phyloP scores from a whole-genome alignment of 2,113 vertebrate genomes.

The Osmerus eperlanus region DNA sequence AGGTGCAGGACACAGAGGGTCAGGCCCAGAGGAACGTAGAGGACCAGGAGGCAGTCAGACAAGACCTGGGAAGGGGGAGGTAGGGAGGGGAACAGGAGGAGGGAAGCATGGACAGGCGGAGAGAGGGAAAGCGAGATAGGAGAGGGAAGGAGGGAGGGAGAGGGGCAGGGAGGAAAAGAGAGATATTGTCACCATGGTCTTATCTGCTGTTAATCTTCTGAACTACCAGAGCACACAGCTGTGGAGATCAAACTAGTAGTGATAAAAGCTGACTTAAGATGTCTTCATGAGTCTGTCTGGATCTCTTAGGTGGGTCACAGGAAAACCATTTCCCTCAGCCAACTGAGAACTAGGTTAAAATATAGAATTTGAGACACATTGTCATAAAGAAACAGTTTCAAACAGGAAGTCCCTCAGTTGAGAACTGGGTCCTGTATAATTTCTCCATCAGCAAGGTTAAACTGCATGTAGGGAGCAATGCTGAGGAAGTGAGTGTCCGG shows the following conservation, averaged over 20 bases:
- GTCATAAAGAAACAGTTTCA: too few relatives aligned
- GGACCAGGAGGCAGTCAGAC: not conserved
- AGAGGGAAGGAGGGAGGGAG: not conserved
- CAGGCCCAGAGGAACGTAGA: slow-evolving; percentile 15
- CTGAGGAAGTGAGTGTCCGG: too few relatives aligned
- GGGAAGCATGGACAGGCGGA: not conserved
- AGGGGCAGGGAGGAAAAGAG: not conserved
- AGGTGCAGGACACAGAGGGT: not conserved
- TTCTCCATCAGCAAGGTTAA: too few relatives aligned
- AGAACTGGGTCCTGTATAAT: not conserved
- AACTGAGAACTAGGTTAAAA: not conserved
- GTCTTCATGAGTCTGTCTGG: not conserved
- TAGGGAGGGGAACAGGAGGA: not conserved
- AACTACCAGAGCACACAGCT: not conserved
- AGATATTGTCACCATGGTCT: not conserved
- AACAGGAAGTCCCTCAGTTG: too few relatives aligned
- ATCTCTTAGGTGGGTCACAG: not conserved
- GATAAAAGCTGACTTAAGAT: slow-evolving; percentile 7
- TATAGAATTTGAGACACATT: not conserved
- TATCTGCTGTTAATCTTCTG: slow-evolving; percentile 3
- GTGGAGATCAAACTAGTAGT: slow-evolving; percentile 3
- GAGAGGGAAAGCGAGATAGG: not conserved
- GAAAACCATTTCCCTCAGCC: not conserved
- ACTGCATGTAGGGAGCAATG: too few relatives aligned
- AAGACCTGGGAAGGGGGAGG: not conserved